Evolutionary conservation across 2,797 vertebrate genomes (phyloP).

Genomic region (Rhodeus uyekii): DNA sequence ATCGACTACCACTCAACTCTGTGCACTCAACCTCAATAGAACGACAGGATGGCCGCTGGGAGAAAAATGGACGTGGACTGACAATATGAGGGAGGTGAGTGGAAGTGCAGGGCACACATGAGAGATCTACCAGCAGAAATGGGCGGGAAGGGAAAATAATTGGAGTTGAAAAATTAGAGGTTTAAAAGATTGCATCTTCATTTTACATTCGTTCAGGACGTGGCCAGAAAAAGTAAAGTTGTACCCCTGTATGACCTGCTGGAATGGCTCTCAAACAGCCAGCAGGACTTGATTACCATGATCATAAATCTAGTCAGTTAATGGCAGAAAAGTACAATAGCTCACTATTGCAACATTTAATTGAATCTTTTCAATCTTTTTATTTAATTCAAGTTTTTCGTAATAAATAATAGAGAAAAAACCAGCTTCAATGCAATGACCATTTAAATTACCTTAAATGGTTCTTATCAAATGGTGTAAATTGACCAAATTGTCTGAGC

Average conservation of each 20-base stretch:
- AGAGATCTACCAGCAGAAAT: neutral
- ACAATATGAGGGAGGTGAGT: conserved; percentile 6
- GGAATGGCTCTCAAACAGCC: neutral
- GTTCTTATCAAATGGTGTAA: neutral
- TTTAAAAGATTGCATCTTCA: conserved; percentile 3
- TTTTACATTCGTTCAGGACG: neutral
- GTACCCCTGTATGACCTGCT: neutral
- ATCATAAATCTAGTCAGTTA: neutral
- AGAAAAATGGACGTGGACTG: conserved; percentile 20
- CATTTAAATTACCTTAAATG: neutral
- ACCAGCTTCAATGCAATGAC: neutral
- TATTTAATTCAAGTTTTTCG: no score
- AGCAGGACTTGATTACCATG: neutral
- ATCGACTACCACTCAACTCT: conserved; percentile 32
- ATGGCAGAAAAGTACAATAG: neutral
- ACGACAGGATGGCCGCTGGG: neutral
- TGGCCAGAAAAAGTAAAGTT: neutral
- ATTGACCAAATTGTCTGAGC: neutral
- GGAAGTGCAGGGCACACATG: conserved; percentile 8
- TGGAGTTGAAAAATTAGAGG: conserved; percentile 10
- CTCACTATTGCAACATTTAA: no score
- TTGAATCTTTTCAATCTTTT: no score
- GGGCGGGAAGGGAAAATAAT: conserved; percentile 36
- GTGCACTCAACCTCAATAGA: conserved; percentile 35
- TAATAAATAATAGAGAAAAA: neutral